phyloP scores from a whole-genome alignment of 2,797 vertebrate species.

The Hafferia zeledoni region DNA sequence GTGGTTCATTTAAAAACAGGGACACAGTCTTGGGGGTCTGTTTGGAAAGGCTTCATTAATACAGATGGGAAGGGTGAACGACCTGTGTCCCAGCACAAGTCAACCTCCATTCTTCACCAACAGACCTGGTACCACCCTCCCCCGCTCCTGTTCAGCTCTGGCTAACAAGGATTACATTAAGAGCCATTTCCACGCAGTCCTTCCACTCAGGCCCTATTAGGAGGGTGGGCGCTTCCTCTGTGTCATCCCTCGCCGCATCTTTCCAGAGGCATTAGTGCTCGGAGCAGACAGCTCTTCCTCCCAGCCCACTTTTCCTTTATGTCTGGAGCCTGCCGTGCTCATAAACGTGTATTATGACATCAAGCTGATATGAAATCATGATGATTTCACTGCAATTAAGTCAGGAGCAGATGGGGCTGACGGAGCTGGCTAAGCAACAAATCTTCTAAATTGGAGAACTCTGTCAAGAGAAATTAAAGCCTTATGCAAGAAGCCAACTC shows the following conservation, averaged over 20 bases:
- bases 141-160: not conserved
- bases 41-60: not conserved
- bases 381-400: conserved; percentile 28
- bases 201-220: not conserved
- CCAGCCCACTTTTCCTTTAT: not conserved
- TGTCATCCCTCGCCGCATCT: not conserved
- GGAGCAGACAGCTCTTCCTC: not conserved
- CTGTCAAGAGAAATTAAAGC: conserved; percentile 12
- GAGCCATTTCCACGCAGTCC: not conserved
- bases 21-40: no score
- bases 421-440: not conserved
- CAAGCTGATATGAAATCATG: conserved; percentile 9
- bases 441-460: not conserved
- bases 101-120: not conserved
- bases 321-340: not conserved
- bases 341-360: not conserved
- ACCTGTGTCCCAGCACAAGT: not conserved
- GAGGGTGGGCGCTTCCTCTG: conserved; percentile 5
- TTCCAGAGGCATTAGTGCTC: not conserved
- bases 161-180: not conserved
- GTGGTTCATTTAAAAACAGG: not conserved
- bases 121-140: not conserved
- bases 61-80: fast-evolving
- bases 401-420: conserved; percentile 15
- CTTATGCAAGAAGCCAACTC: not conserved